These are phyloP conservation scores for Macrophya alboannulata DNA, from an alignment of 2,888 invertebrate species.

Conservation along the genomic window DNA sequence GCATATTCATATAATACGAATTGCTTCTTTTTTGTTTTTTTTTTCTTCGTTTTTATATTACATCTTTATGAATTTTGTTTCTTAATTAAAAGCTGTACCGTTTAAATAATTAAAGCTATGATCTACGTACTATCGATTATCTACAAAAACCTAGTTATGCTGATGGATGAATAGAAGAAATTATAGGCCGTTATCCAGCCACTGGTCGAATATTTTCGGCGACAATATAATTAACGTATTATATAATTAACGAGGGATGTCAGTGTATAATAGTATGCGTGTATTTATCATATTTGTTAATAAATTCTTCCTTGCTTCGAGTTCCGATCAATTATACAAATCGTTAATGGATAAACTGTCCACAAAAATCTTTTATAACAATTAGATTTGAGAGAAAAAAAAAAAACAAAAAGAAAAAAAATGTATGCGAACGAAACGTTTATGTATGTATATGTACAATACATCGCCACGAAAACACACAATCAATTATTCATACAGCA, in stretches of 20 bases:
- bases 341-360: constrained; percentile 22
- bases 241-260: not conserved
- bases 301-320: constrained; percentile 19
- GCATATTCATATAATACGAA: constrained; percentile 62
- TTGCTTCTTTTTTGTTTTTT: not conserved
- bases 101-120: constrained; percentile 80
- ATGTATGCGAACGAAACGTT: not conserved
- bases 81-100: constrained; percentile 74
- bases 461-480: not conserved
- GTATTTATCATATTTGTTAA: not conserved
- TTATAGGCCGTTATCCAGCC: constrained; percentile 67
- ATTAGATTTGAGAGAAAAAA: not conserved
- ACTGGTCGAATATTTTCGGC: constrained; percentile 63
- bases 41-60: constrained; percentile 66
- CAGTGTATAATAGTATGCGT: not conserved
- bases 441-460: not conserved
- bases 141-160: constrained; percentile 77
- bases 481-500: constrained; percentile 15
- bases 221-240: constrained; percentile 53
- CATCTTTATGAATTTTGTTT: constrained; percentile 67
- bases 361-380: not conserved
- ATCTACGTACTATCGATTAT: constrained; percentile 77
- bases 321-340: constrained; percentile 34
- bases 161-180: constrained; percentile 71
- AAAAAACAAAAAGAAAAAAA: not conserved